A percentile compares a stretch with the other conserved stretches of the same genome.
phyloP scores from a whole-genome alignment of 2,888 invertebrate genomes.

The Periphyllus acericola region DNA sequence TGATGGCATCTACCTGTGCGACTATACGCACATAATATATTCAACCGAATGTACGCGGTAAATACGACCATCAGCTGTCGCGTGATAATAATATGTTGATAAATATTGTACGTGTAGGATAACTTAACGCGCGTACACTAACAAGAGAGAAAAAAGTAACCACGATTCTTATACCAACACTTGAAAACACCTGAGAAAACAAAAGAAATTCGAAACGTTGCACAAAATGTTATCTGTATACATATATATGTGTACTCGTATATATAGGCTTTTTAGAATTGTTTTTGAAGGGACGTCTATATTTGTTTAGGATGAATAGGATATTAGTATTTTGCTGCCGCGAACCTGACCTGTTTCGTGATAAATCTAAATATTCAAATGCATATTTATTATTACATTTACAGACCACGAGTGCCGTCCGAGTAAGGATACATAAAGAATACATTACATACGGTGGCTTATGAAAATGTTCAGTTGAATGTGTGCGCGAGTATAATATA shows the following conservation, averaged over 20 bases:
- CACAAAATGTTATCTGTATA: conserved; percentile 27
- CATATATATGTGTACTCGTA: no score
- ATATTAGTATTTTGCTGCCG: not conserved
- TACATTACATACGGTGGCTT: not conserved
- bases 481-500: not conserved
- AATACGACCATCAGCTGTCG: not conserved
- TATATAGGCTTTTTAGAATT: conserved; percentile 1
- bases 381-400: not conserved
- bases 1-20: not conserved
- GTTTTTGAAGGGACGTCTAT: conserved; percentile 9
- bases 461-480: not conserved
- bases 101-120: conserved; percentile 2
- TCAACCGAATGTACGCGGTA: not conserved
- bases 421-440: not conserved
- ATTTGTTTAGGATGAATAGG: conserved; percentile 38
- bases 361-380: conserved; percentile 38
- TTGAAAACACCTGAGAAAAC: conserved; percentile 50
- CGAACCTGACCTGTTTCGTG: not conserved
- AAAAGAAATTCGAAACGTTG: conserved; percentile 53
- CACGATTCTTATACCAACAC: conserved; percentile 16
- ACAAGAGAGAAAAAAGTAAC: not conserved
- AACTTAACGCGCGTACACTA: conserved; percentile 5
- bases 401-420: not conserved
- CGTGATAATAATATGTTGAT: conserved; percentile 11
- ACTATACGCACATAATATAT: not conserved